Conservation (phyloP, 2,797 vertebrate species). For the Smutsia temminckii region DNA sequence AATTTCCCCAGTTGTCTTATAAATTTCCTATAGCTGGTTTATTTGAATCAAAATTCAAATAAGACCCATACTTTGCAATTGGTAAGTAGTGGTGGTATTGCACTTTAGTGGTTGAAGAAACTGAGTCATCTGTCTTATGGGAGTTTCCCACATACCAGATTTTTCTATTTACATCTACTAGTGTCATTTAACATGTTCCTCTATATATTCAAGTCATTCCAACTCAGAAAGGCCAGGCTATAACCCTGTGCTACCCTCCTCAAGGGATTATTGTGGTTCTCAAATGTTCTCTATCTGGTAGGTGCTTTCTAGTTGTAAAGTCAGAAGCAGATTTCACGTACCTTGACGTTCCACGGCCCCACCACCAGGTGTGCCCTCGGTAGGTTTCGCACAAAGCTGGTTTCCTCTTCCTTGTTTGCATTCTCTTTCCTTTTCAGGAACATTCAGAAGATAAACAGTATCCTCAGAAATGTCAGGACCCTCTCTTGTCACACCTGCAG, state of each 20-base stretch:
- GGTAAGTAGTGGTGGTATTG: not conserved
- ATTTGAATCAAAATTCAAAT: constrained; percentile 42
- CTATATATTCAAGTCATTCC: not conserved
- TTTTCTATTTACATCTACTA: not conserved
- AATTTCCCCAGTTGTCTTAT: not conserved
- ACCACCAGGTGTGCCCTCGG: not conserved
- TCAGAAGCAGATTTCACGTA: not conserved
- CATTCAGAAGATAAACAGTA: constrained; percentile 72
- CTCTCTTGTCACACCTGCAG: constrained; percentile 87
- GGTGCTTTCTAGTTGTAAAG: not conserved
- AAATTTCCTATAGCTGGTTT: not conserved
- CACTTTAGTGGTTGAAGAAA: constrained; percentile 39
- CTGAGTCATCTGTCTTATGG: not conserved
- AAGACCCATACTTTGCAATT: constrained; percentile 16
- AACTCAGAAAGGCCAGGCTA: not conserved
- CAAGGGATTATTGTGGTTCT: not conserved
- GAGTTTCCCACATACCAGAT: not conserved
- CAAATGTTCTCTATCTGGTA: not conserved
- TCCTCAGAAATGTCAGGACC: constrained; percentile 73
- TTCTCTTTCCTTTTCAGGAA: constrained; percentile 78
- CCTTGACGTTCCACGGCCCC: not conserved
- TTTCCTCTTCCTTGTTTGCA: not conserved
- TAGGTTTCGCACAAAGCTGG: not conserved
- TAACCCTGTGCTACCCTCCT: not conserved
- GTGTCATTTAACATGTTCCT: not conserved